Evolutionary conservation across 1,140 invertebrate genomes (phyloP).

Genomic region (Myzus persicae): DNA sequence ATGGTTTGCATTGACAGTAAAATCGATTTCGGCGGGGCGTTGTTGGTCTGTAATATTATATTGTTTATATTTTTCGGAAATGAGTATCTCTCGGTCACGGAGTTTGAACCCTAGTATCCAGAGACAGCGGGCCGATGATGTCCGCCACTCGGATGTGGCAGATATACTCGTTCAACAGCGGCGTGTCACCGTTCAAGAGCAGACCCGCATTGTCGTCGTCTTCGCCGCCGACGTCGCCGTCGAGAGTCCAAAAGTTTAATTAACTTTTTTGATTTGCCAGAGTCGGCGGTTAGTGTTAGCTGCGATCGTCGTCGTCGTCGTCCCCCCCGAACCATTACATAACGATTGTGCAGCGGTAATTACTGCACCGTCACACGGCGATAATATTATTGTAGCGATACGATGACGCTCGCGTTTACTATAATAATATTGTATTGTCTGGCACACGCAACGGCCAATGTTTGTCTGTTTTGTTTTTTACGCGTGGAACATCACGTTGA

Average conservation of each 20-base stretch:
- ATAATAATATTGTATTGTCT: neutral
- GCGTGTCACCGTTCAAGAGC: slow-evolving; percentile 28
- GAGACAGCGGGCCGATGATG: neutral
- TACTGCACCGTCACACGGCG: neutral
- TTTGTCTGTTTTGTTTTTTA: neutral
- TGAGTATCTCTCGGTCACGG: neutral
- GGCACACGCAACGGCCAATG: neutral
- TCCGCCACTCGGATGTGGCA: neutral
- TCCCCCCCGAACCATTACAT: slow-evolving; percentile 14
- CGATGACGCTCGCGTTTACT: neutral
- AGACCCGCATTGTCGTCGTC: neutral
- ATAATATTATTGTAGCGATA: neutral
- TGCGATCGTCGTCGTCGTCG: neutral
- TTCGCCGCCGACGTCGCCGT: neutral
- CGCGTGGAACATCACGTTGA: neutral
- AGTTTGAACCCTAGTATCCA: neutral
- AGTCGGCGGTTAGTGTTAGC: neutral
- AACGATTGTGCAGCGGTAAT: neutral
- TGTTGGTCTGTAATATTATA: slow-evolving; percentile 14
- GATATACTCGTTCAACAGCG: neutral
- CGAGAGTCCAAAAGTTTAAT: slow-evolving; percentile 23
- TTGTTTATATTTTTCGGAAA: neutral
- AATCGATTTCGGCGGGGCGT: slow-evolving; percentile 12
- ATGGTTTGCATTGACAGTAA: slow-evolving; percentile 28
- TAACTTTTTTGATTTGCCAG: slow-evolving; percentile 22